phyloP scores from a whole-genome alignment of 2,797 vertebrate genomes.

The Myripristis jacobus region DNA sequence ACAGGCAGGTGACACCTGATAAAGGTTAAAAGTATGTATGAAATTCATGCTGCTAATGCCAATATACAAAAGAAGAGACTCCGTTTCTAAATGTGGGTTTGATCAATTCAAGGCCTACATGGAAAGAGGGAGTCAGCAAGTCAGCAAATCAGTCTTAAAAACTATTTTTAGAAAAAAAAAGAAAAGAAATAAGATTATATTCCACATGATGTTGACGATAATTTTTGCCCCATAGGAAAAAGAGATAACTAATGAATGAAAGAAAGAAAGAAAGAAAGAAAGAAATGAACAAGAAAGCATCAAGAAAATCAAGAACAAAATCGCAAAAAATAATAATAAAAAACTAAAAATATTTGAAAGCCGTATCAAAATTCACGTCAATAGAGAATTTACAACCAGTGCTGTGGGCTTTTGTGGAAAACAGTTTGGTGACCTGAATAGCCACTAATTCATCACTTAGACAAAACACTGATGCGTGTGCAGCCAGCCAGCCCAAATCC shows the following conservation, averaged over 20 bases:
- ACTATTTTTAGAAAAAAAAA: constrained; percentile 9
- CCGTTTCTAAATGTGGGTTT: background rate
- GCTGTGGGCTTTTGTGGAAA: constrained; percentile 23
- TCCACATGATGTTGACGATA: background rate
- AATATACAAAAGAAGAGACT: constrained; percentile 4
- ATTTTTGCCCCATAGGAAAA: too few relatives aligned
- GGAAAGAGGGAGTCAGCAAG: background rate
- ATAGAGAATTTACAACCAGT: background rate
- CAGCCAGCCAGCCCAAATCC: background rate
- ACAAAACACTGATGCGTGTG: constrained; percentile 32
- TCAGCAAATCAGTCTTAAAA: constrained; percentile 1
- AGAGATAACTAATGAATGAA: too few relatives aligned
- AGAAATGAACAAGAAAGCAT: constrained; percentile 7
- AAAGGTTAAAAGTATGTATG: too few relatives aligned
- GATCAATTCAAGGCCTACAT: background rate
- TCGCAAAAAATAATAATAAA: too few relatives aligned
- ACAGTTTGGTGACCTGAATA: constrained; percentile 17
- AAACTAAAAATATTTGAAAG: background rate
- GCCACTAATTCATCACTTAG: constrained; percentile 17
- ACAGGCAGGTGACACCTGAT: too few relatives aligned
- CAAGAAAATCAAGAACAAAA: too few relatives aligned
- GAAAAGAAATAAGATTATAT: background rate
- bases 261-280: too few relatives aligned
- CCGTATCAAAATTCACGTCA: constrained; percentile 2
- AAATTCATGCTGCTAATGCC: too few relatives aligned